These are phyloP conservation scores for Calonectris borealis DNA, from an alignment of 2,113 vertebrate species.

Conservation along the genomic window DNA sequence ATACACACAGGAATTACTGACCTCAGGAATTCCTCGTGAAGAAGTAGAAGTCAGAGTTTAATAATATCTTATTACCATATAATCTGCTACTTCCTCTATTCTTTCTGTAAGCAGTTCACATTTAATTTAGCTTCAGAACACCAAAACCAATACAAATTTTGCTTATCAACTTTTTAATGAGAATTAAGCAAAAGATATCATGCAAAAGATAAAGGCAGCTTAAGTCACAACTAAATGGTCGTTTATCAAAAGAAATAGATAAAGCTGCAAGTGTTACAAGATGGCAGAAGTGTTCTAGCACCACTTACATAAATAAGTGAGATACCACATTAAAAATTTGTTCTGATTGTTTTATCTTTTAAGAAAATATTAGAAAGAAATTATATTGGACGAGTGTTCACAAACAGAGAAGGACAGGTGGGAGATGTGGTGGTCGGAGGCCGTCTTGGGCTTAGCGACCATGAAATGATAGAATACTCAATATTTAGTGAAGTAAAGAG, in stretches of 20 bases:
- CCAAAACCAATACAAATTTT: neutral
- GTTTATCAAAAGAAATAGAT: neutral
- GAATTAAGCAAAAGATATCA: neutral
- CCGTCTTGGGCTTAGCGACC: no score
- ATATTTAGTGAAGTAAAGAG: no score
- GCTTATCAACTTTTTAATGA: neutral
- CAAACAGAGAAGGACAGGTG: no score
- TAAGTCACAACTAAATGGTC: neutral
- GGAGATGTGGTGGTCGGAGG: no score
- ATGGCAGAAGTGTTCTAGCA: neutral
- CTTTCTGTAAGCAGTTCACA: neutral
- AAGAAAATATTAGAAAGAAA: neutral
- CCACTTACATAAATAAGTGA: neutral
- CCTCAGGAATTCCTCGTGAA: neutral
- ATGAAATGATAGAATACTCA: no score
- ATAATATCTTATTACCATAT: neutral
- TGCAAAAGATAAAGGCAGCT: neutral
- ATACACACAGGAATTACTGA: neutral
- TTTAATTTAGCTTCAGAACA: neutral
- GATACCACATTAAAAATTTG: neutral
- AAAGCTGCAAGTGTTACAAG: neutral
- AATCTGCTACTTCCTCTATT: neutral
- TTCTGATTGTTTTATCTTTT: neutral
- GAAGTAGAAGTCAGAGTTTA: neutral
- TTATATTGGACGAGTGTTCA: neutral